Evolutionary conservation across 1,140 invertebrate genomes (phyloP).

Genomic region (Pseudomyrmex sp.): DNA sequence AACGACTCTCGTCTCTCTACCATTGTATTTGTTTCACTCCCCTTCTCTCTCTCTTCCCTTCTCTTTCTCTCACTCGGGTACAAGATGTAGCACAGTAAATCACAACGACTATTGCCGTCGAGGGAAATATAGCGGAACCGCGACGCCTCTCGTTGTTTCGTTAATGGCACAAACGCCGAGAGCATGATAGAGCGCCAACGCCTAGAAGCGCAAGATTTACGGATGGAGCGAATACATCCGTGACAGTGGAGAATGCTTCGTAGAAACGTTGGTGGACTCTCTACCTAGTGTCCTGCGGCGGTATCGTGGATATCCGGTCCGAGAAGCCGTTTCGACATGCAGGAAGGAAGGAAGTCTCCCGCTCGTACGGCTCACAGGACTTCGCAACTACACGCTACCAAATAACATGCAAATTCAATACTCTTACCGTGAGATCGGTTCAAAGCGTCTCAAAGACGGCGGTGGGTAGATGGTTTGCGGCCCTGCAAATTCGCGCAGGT

Average conservation of each 20-base stretch:
- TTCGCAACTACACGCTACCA: constrained; percentile 48
- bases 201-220: constrained; percentile 46
- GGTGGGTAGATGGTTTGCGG: constrained; percentile 37
- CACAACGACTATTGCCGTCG: constrained; percentile 54
- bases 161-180: constrained; percentile 53
- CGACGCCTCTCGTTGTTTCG: constrained; percentile 42
- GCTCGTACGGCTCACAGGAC: constrained; percentile 28
- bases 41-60: background rate
- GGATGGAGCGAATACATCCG: background rate
- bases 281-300: constrained; percentile 11
- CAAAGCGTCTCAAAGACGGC: constrained; percentile 67
- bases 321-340: constrained; percentile 42
- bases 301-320: constrained; percentile 40
- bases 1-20: constrained; percentile 10
- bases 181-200: constrained; percentile 13
- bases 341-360: constrained; percentile 62
- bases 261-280: background rate
- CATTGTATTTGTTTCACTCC: background rate
- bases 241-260: constrained; percentile 1
- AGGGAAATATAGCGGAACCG: constrained; percentile 57
- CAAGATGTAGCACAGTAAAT: constrained; percentile 40
- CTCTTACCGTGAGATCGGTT: constrained; percentile 60
- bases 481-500: constrained; percentile 56
- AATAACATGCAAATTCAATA: constrained; percentile 71
- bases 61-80: background rate